A percentile compares a stretch with the other conserved stretches of the same genome.
Conservation (phyloP, 2,888 invertebrate species). For the Ypsolopha sequella region DNA sequence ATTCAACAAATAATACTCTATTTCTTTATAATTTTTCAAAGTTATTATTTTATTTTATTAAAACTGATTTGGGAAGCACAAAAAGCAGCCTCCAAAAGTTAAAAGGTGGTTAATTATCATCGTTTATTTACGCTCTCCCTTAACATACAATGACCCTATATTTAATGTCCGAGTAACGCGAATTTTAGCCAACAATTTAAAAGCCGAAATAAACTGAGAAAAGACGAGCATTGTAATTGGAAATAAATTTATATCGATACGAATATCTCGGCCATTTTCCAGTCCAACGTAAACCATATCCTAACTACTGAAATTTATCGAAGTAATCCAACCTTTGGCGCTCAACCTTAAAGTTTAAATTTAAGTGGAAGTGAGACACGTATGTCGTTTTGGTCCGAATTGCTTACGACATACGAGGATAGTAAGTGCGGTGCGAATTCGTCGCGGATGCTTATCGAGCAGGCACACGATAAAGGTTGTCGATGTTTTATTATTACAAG, state of each 20-base stretch:
- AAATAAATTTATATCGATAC: constrained; percentile 58
- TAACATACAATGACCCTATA: not conserved
- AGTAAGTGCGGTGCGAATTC: constrained; percentile 59
- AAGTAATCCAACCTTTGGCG: not conserved
- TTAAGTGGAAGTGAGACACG: not conserved
- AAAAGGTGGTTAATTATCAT: not conserved
- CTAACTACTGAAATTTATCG: not conserved
- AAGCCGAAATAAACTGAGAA: constrained; percentile 33
- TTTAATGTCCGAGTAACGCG: not conserved
- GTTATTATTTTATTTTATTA: no score
- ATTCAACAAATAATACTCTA: no score
- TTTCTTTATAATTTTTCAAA: no score
- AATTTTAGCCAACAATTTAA: constrained; percentile 9
- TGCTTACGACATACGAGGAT: constrained; percentile 23
- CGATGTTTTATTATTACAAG: constrained; percentile 60
- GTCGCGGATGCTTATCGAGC: constrained; percentile 67
- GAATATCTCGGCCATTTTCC: constrained; percentile 45
- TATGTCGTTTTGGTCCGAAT: constrained; percentile 14
- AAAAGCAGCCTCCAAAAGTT: no score
- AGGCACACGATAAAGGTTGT: constrained; percentile 60
- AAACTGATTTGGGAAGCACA: no score
- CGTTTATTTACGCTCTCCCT: not conserved
- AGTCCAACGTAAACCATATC: not conserved
- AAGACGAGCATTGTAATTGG: constrained; percentile 48
- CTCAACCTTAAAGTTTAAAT: constrained; percentile 8